phyloP scores from a whole-genome alignment of 2,888 invertebrate species.

The Halocaridina rubra region DNA sequence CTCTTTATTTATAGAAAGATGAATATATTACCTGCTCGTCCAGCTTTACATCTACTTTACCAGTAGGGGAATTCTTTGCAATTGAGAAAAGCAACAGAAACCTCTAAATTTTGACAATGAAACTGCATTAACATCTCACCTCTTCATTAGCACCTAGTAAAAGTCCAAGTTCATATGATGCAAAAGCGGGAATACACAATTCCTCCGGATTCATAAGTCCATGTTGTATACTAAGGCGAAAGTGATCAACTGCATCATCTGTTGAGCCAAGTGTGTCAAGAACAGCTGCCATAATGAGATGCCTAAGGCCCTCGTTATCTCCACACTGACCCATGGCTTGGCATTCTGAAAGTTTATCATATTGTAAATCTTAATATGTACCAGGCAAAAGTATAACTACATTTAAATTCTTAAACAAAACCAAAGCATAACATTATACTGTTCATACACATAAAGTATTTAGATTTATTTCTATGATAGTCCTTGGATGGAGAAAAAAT shows the following conservation, averaged over 20 bases:
- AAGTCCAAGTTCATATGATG: constrained; percentile 75
- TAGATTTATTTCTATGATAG: no score
- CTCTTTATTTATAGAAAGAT: no score
- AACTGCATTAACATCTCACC: constrained; percentile 68
- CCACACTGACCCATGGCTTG: constrained; percentile 34
- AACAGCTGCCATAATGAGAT: constrained; percentile 72
- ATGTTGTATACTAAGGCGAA: constrained; percentile 68
- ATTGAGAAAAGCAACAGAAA: no score
- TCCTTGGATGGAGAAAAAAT: no score
- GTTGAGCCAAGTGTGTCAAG: constrained; percentile 69
- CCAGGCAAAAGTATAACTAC: background rate
- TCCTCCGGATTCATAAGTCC: constrained; percentile 51
- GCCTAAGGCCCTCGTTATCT: constrained; percentile 72
- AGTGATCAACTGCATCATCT: constrained; percentile 66
- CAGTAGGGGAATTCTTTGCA: no score
- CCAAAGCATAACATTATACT: no score
- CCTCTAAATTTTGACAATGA: no score
- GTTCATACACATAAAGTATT: no score
- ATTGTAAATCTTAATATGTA: background rate
- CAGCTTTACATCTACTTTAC: no score
- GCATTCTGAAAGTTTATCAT: constrained; percentile 37
- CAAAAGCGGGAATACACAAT: constrained; percentile 73
- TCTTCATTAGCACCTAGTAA: constrained; percentile 70
- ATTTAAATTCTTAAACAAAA: no score
- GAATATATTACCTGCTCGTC: no score